Base-by-base conservation (phyloP, 1,140 invertebrate species). In the Saccostrea cuccullata region DNA sequence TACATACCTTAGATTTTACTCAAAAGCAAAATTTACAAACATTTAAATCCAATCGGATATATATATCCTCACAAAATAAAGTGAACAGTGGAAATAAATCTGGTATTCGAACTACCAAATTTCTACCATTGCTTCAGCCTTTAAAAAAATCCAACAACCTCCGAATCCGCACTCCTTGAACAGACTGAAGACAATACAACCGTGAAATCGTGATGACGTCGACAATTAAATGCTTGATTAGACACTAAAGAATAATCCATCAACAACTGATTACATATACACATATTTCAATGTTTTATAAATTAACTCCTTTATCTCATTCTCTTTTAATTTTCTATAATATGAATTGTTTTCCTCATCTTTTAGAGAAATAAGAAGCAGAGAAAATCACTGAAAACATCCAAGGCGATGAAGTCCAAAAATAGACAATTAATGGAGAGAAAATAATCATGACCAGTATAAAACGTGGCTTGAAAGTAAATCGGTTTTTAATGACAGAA, bases 81-180 rank as follows among this genome's bases (percentile, higher is more conserved):
- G 23, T 12, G 70, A 8, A 30, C 70, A 77, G 70, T 77, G 70
- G 70, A 77, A 77, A 40, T 77, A 77, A 77, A 77, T 36, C 70
- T 15, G 30, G 70, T 77, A 36, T 9, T 15, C 30, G 13, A 26
- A 77, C 13, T 77, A 36, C 70, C 70, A 13, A 30, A 17, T 77
- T 77, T 77, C 70, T 77, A 77, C 70, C 70, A 77, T 77, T 77
- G 70, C 26, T 30, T 26, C 23, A 77, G 70, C 70, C 47, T 77
- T 26, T 9, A 11, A 77, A 77, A 11, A 77, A 40, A 26, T 77
- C 70, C 70, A 77, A 67, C 60, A 67, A 36, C 70, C 70, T 77
- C 70, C 12, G 23, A 30, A 26, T 77, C 13, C 70, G 23, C 11
- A 3, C 23, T 77, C 30, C 70, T 15, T 1, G 70, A 77, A 30